phyloP scores from a whole-genome alignment of 2,797 vertebrate genomes.

The Hoplostethus atlanticus region DNA sequence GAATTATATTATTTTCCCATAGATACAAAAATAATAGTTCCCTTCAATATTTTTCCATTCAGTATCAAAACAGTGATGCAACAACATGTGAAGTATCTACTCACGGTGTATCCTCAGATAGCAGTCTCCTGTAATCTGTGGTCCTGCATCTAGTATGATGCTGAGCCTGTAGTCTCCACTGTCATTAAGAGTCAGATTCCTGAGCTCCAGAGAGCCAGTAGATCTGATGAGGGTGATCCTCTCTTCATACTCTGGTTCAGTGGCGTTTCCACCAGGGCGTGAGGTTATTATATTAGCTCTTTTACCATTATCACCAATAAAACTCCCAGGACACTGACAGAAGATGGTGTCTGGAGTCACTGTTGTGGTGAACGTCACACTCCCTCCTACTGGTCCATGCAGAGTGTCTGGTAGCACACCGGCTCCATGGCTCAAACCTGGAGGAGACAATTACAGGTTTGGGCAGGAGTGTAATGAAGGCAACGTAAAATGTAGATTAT shows the following conservation, averaged over 20 bases:
- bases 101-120: conserved; percentile 36
- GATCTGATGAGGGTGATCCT: conserved; percentile 51
- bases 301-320: fast-evolving
- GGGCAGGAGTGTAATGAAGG: too few species aligned
- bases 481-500: not conserved
- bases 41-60: too few species aligned
- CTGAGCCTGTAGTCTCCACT: conserved; percentile 25
- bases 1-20: too few species aligned
- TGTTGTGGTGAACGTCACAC: conserved; percentile 45
- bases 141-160: fast-evolving
- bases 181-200: conserved; percentile 44
- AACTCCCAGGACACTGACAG: fast-evolving
- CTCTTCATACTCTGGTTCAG: conserved; percentile 9
- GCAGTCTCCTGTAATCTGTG: fast-evolving
- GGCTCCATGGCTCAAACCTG: conserved; percentile 58
- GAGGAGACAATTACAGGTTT: conserved; percentile 8
- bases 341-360: not conserved
- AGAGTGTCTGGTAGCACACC: conserved; percentile 45
- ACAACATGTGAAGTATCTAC: not conserved
- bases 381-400: conserved; percentile 34
- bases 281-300: conserved; percentile 2
- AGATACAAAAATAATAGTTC: too few species aligned
- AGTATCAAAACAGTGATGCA: too few species aligned
- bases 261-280: fast-evolving
- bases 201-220: conserved; percentile 70